Percentiles rank a stretch among this genome's conserved stretches.
Conservation (phyloP, 2,113 vertebrate genomes). For the Anoplopoma fimbria region DNA sequence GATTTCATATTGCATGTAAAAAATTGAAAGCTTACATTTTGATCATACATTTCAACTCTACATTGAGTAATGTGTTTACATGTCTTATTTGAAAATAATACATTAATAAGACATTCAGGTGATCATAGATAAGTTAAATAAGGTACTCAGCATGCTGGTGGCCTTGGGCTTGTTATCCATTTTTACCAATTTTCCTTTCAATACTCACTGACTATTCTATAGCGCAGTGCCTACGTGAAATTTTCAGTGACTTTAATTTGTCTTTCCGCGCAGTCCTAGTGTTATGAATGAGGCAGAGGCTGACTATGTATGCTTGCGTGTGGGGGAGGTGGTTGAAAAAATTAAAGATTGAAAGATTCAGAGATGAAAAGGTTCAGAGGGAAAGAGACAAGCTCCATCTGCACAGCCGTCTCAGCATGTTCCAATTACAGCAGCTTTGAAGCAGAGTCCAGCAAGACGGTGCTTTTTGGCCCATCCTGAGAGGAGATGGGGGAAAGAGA, state of each 20-base stretch:
- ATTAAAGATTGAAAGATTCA: conserved; percentile 50
- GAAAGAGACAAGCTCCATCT: conserved; percentile 44
- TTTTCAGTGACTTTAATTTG: conserved; percentile 46
- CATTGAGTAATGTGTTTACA: not conserved
- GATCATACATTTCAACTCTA: not conserved
- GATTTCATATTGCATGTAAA: not conserved
- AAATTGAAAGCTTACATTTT: not conserved
- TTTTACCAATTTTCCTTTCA: conserved; percentile 35
- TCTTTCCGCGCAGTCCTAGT: conserved; percentile 18
- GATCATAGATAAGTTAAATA: not conserved
- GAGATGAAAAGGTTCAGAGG: conserved; percentile 61
- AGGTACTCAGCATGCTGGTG: conserved; percentile 6
- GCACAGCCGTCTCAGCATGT: conserved; percentile 72
- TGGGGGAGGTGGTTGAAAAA: conserved; percentile 25
- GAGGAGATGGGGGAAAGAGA: conserved; percentile 34
- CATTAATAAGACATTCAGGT: not conserved
- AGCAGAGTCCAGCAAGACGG: conserved; percentile 60
- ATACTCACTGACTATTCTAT: conserved; percentile 4
- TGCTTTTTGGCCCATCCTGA: conserved; percentile 51
- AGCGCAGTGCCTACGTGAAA: conserved; percentile 27
- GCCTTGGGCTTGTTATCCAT: conserved; percentile 12
- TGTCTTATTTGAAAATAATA: not conserved
- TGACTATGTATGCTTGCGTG: not conserved
- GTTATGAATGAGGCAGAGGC: conserved; percentile 36
- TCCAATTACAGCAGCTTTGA: conserved; percentile 78